phyloP scores from a whole-genome alignment of 2,113 vertebrate species.

The Pygoscelis antarcticus region DNA sequence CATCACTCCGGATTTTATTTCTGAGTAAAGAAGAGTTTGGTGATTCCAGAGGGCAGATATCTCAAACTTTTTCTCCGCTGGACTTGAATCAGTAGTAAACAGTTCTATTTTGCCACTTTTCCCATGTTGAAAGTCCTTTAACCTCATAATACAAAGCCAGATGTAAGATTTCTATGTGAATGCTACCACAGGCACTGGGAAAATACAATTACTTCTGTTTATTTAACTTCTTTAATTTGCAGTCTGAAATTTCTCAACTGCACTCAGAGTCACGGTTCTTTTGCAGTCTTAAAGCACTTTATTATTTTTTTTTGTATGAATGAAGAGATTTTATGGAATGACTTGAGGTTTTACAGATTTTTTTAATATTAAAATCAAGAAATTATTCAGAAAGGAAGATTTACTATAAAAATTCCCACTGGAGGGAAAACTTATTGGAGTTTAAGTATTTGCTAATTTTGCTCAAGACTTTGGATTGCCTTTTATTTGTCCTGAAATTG shows the following conservation, averaged over 20 bases:
- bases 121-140: background rate
- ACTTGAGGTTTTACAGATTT: background rate
- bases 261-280: background rate
- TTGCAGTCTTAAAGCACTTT: background rate
- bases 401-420: background rate
- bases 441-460: slow-evolving; percentile 8
- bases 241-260: background rate
- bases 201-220: background rate
- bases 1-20: background rate
- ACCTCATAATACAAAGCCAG: background rate
- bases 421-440: background rate
- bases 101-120: background rate
- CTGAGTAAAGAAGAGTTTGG: background rate
- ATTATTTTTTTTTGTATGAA: background rate
- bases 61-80: background rate
- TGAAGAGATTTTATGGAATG: background rate
- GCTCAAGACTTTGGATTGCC: background rate
- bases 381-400: background rate
- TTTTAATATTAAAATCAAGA: background rate
- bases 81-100: background rate
- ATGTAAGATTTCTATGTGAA: background rate
- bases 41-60: background rate
- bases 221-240: background rate
- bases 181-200: background rate
- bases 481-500: slow-evolving; percentile 1